Evolutionary conservation across 35 echinoderm and acorn worm species (phyloP), one percentile per base, ranked within the genome.

Genomic region (Eucidaris tribuloides): DNA sequence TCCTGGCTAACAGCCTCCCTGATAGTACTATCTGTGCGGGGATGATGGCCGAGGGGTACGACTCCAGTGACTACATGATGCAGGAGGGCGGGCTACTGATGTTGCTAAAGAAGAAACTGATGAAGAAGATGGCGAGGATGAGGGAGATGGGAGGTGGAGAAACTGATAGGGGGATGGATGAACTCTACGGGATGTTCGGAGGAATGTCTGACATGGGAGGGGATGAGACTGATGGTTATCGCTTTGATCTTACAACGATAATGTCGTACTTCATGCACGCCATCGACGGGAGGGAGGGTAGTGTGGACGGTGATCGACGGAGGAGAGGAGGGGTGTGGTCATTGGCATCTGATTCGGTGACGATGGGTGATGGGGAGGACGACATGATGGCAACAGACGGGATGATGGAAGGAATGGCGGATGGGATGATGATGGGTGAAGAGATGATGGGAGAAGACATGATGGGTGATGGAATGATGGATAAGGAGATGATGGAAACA

Each of bases 31-130:
- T 74, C 68, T 74, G 68, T 40, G 68, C 68, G 7, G 68, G 68
- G 4, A 40, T 33, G 33, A 74, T 74, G 68, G 65, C 32, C n/a
- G 37, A 71, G 64, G 9, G 4, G 30, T 36, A 36, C 29, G 65
- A 36, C n/a, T n/a, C n/a, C 14, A 36, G 15, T 61, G 17, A 15
- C 28, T 29, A 74, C 40, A 41, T 35, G 35, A 74, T 43, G 68
- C 38, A n/a, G 11, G 68, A 74, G 37, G 68, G 68, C 4, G 68
- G 68, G 1, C 68, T 74, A 33, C 40, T 74, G 15, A 22, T 40
- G 11, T 74, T 74, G 35, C 68, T 74, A n/a, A 74, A 74, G 41
- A 74, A 74, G 68, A 74, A 43, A 40, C 38, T 74, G 68, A 74
- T 41, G n/a, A n/a, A n/a, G n/a, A n/a, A n/a, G n/a, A 74, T 74